Evolutionary conservation across 2,113 vertebrate species (phyloP), one percentile per base, ranked within the genome.

Genomic region (Oncorhynchus tshawytscha): DNA sequence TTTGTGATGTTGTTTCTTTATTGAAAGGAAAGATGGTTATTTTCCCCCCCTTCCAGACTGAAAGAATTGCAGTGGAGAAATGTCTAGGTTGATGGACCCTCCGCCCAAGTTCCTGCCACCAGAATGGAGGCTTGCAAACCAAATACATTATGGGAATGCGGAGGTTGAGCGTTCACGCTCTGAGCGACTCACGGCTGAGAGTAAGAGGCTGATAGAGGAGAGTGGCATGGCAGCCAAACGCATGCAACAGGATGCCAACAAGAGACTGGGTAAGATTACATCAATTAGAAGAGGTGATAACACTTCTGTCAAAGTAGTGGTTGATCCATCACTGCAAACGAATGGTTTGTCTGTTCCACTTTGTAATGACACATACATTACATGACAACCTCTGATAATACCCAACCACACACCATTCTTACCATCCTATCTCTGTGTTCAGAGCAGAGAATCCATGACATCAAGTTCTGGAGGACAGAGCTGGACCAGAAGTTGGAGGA

Each of bases 381-480:
- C 65, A 67, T 29, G 2, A 29, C 39, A 27, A 67, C 65, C 25
- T 13, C 16, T 67, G 27, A 67, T 16, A 67, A 66, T 31, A 20
- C 67, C 7, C 67, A 39, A 18, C 27, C 6, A 6, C 7, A 13
- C 13, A 20, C 4, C 18, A n/a, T 68, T 31, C 31, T 7, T 45
- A 8, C 31, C 67, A 15, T 70, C 18, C 51, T 5, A 25, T 76
- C 8, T 22, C 72, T 51, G 70, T 59, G 49, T 64, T 74, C 86
- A 99, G 97, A 96, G 51, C 96, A 96, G 86, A 94, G 96, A 71
- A 82, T 83, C 1, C 88, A 94, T 81, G 95, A 97, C 81, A 84
- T 99, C 73, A 91, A 91, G 81, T 99, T 96, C 90, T 95, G 96
- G 94, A 95, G 88, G 88, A 91, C 92, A 79, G 96, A 99, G 84